Conservation (phyloP, 2,888 invertebrate genomes). For the Metopia argyrocephala region DNA sequence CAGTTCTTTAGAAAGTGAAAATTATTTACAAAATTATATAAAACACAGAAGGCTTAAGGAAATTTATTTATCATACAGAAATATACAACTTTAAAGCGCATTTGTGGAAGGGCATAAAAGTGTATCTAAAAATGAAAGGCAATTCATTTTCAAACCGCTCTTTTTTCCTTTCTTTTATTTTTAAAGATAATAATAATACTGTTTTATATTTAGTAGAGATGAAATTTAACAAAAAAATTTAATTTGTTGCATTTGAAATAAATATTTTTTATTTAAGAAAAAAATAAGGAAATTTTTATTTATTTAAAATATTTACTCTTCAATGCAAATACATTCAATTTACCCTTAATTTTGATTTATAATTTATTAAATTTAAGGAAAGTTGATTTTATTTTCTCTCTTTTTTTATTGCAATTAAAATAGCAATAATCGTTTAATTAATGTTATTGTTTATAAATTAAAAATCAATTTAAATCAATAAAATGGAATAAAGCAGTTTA, state of each 20-base stretch:
- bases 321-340: neutral
- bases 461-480: constrained; percentile 18
- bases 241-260: neutral
- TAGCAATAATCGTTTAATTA: constrained; percentile 2
- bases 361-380: neutral
- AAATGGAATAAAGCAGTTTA: neutral
- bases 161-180: too few relatives aligned
- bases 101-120: too few relatives aligned
- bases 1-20: constrained; percentile 16
- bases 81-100: too few relatives aligned
- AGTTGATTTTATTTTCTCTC: neutral
- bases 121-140: too few relatives aligned
- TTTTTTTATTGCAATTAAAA: neutral
- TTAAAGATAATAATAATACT: too few relatives aligned
- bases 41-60: neutral
- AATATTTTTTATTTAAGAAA: neutral
- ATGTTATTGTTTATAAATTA: constrained; percentile 30
- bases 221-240: neutral
- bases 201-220: neutral
- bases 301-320: neutral
- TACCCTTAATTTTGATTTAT: neutral
- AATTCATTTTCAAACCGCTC: too few relatives aligned
- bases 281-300: too few relatives aligned
- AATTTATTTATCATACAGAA: too few relatives aligned
- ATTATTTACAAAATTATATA: neutral